phyloP scores from a whole-genome alignment of 2,888 invertebrate genomes.

The Oegoconia quadripuncta region DNA sequence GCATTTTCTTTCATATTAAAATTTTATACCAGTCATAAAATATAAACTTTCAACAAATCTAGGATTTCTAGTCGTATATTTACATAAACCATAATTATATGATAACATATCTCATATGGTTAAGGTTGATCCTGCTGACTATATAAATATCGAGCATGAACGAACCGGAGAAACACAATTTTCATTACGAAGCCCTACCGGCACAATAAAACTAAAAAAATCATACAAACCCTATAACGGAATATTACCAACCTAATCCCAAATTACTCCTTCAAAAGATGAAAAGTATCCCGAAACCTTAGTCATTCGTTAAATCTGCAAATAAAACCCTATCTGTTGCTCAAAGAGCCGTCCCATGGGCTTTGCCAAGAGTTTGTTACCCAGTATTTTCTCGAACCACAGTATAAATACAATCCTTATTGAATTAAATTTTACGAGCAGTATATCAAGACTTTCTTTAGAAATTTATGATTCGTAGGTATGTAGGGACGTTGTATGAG shows the following conservation, averaged over 20 bases:
- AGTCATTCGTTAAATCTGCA: conserved; percentile 49
- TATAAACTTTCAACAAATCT: too few species aligned
- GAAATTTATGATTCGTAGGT: background rate
- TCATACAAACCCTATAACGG: background rate
- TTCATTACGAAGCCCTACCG: too few species aligned
- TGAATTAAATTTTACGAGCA: background rate
- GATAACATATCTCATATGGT: too few species aligned
- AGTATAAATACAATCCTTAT: conserved; percentile 18
- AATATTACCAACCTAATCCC: conserved; percentile 29
- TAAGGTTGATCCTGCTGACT: too few species aligned
- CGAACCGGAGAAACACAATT: too few species aligned
- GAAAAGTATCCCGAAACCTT: conserved; percentile 46
- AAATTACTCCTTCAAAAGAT: conserved; percentile 39
- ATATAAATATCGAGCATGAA: too few species aligned
- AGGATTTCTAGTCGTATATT: too few species aligned
- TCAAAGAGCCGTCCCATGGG: conserved; percentile 44
- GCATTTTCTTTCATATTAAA: too few species aligned
- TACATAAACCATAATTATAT: too few species aligned
- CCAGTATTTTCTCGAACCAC: conserved; percentile 19
- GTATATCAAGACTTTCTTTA: background rate
- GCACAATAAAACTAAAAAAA: background rate
- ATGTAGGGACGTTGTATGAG: conserved; percentile 5
- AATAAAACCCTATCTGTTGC: conserved; percentile 44
- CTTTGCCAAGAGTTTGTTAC: conserved; percentile 24
- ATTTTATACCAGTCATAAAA: too few species aligned